Conservation (phyloP, 1,140 invertebrate genomes). For the Trichonephila clavipes region DNA sequence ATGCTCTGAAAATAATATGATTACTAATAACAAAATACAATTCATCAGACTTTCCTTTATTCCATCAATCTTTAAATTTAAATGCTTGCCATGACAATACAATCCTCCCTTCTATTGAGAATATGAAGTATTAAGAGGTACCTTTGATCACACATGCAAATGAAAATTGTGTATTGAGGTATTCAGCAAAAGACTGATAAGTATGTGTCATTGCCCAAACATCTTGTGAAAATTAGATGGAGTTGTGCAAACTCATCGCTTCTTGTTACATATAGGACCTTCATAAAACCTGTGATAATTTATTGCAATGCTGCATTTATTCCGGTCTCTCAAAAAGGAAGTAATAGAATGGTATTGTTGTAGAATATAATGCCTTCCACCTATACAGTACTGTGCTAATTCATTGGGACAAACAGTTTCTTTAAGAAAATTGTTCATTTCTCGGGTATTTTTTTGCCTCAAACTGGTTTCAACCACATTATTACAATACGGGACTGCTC, state of each 20-base stretch:
- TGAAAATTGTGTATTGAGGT: conserved; percentile 7
- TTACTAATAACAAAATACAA: too few relatives aligned
- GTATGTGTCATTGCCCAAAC: not conserved
- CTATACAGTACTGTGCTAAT: too few relatives aligned
- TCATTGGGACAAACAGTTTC: too few relatives aligned
- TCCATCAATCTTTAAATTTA: not conserved
- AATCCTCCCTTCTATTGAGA: not conserved
- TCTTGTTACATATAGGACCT: conserved; percentile 7
- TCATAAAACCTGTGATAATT: not conserved
- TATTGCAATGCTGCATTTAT: not conserved
- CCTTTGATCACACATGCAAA: not conserved
- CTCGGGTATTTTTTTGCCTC: too few relatives aligned
- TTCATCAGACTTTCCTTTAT: not conserved
- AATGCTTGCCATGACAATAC: not conserved
- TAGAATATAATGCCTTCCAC: not conserved
- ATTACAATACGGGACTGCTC: too few relatives aligned
- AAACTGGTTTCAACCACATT: too few relatives aligned
- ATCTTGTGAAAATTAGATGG: not conserved
- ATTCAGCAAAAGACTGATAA: not conserved
- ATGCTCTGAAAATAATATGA: too few relatives aligned
- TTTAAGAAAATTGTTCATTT: too few relatives aligned
- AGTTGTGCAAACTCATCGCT: not conserved
- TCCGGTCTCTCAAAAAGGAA: too few relatives aligned
- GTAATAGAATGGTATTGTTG: too few relatives aligned
- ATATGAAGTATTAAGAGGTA: not conserved